Conservation (phyloP, 2,113 vertebrate species). For the Centropus bengalensis region DNA sequence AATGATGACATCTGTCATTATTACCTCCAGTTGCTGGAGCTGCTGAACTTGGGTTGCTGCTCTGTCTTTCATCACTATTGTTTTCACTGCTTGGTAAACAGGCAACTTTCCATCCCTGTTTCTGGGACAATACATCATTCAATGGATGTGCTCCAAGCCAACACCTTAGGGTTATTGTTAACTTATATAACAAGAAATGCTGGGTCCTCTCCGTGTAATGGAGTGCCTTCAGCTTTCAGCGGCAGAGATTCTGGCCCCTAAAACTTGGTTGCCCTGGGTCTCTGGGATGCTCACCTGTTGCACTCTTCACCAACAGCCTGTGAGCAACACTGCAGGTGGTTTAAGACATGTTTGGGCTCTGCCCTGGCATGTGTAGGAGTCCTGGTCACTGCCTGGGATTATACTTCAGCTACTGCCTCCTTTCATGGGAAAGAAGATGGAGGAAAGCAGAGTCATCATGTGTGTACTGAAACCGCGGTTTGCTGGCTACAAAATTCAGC, state of each 20-base stretch:
- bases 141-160: not conserved
- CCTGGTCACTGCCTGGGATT: not conserved
- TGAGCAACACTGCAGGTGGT: not conserved
- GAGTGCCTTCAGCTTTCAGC: not conserved
- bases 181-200: not conserved
- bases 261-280: not conserved
- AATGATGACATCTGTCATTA: slow-evolving; percentile 15
- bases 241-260: not conserved
- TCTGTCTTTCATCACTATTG: not conserved
- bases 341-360: not conserved
- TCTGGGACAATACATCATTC: not conserved
- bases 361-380: not conserved
- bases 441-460: not conserved
- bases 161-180: not conserved
- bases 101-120: not conserved
- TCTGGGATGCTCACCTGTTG: not conserved
- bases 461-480: not conserved
- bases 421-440: not conserved
- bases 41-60: not conserved
- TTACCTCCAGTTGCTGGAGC: not conserved
- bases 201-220: accelerated
- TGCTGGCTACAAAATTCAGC: not conserved
- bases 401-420: not conserved
- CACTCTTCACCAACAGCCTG: accelerated
- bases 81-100: not conserved